A percentile compares a stretch with the other conserved stretches of the same genome.
Evolutionary conservation across 2,888 invertebrate species (phyloP).

Genomic region (Caenorhabditis parvicauda): DNA sequence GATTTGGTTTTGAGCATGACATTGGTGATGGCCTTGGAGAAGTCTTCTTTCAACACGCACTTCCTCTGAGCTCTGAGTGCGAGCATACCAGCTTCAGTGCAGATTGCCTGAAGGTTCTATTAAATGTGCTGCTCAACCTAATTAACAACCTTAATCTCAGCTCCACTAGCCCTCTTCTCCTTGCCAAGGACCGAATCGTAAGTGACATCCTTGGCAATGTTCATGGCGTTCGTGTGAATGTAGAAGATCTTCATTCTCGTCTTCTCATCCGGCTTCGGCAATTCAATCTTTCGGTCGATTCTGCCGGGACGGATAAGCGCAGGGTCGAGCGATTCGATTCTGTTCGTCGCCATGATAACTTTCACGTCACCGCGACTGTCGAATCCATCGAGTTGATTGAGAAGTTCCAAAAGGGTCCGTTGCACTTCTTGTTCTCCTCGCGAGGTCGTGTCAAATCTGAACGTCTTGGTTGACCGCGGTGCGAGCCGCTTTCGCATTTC

Average conservation of each 20-base stretch:
- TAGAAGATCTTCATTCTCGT: constrained; percentile 76
- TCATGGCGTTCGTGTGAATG: constrained; percentile 40
- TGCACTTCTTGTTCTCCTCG: constrained; percentile 75
- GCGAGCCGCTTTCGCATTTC: too few relatives aligned
- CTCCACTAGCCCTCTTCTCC: constrained; percentile 44
- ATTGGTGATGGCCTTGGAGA: constrained; percentile 30
- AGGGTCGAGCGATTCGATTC: constrained; percentile 96
- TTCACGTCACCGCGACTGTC: constrained; percentile 93
- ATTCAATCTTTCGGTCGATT: constrained; percentile 91
- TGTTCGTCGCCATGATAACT: constrained; percentile 94
- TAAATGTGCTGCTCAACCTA: neutral
- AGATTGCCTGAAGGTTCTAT: constrained; percentile 30
- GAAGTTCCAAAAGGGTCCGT: constrained; percentile 93
- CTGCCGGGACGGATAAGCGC: constrained; percentile 96
- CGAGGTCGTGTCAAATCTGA: constrained; percentile 14
- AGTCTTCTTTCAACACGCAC: constrained; percentile 30
- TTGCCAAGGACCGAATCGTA: constrained; percentile 39
- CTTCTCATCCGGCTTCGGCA: constrained; percentile 96
- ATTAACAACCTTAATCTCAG: constrained; percentile 35
- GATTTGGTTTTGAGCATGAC: constrained; percentile 34
- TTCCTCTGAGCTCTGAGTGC: constrained; percentile 46
- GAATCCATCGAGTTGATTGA: constrained; percentile 97
- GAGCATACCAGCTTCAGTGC: constrained; percentile 50
- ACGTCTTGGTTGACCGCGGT: neutral
- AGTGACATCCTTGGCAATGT: constrained; percentile 35